Base-by-base conservation (phyloP, 2,113 vertebrate species). In the Nesogale talazaci region DNA sequence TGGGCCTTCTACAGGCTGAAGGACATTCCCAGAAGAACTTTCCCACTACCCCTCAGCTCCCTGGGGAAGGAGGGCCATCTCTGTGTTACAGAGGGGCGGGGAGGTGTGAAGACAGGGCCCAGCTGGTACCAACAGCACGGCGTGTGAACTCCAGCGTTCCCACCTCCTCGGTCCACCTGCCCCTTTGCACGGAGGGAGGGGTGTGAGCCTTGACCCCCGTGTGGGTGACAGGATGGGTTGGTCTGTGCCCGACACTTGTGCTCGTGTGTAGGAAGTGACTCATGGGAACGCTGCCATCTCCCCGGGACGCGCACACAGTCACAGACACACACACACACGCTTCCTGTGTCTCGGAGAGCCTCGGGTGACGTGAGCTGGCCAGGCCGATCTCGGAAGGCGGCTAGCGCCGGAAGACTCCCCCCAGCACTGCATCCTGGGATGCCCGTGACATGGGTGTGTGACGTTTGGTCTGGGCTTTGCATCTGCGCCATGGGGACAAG, bases 261-360 rank as follows among this genome's bases (percentile, higher is more conserved):
- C 61, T 90, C 19, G 19, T 52, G 90, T 11, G 19, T 52, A 89
- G 87, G 91, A 91, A 89, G 56, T 95, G 96, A 95, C 72, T 96
- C 96, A 95, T 31, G 1, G 2, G 76, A 90, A 72, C 42, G 29
- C 70, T 63, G 95, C 42, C 12, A 36, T 31, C 59, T 31, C 59
- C 46, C 31, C 63, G 75, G 56, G 92, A 42, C 86, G 83, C 56
- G 27, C 91, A 90, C 90, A 52, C 96, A 52, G 46, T 52, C 46
- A 52, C 88, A 89, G n/a, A 72, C 1, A 65, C 34, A 69, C 88
- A 89, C 36, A 72, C 1, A 65, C 34, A 69, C 19, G 70, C 78
- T 95, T 96, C 94, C 95, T 94, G 92, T 65, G 61, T 86, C 80
- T 94, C 5, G 4, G 86, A 38, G 42, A 31, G 92, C 95, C 86